These are phyloP conservation scores for Podotricha telesiphe DNA, from an alignment of 2,888 invertebrate genomes.

Conservation along the genomic window DNA sequence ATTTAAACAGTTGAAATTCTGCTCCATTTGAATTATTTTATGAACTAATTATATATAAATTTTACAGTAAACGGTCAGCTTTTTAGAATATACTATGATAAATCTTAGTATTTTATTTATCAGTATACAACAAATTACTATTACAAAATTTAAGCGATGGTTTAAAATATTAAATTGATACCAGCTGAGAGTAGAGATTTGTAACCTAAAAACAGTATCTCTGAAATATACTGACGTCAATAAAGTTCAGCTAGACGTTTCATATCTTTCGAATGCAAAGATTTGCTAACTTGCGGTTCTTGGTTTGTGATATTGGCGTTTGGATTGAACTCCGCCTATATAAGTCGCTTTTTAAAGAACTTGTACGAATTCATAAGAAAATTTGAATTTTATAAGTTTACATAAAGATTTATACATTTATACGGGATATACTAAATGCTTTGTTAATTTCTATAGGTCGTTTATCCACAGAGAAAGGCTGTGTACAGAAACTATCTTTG, in stretches of 20 bases:
- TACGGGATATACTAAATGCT: no score
- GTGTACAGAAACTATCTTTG: no score
- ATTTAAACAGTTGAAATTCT: no score
- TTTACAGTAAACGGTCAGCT: no score
- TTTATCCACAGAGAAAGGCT: no score
- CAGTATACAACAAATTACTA: no score
- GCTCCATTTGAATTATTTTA: no score
- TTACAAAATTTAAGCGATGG: neutral
- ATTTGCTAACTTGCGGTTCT: slow-evolving; percentile 64
- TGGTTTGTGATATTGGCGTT: slow-evolving; percentile 46
- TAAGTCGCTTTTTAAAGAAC: slow-evolving; percentile 29
- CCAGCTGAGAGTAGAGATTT: slow-evolving; percentile 36
- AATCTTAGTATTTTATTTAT: no score
- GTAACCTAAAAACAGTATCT: slow-evolving; percentile 52
- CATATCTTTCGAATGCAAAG: slow-evolving; percentile 69
- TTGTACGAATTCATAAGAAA: slow-evolving; percentile 10
- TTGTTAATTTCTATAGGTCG: no score
- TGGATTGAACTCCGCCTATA: slow-evolving; percentile 40
- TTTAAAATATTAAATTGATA: slow-evolving; percentile 56
- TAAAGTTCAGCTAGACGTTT: slow-evolving; percentile 58
- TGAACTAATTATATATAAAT: no score
- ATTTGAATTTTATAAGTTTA: slow-evolving; percentile 5
- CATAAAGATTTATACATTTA: neutral
- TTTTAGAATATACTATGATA: no score
- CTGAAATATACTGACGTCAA: slow-evolving; percentile 55